A percentile compares a stretch with the other conserved stretches of the same genome.
phyloP scores from a whole-genome alignment of 2,113 vertebrate species.

The Collichthys lucidus region DNA sequence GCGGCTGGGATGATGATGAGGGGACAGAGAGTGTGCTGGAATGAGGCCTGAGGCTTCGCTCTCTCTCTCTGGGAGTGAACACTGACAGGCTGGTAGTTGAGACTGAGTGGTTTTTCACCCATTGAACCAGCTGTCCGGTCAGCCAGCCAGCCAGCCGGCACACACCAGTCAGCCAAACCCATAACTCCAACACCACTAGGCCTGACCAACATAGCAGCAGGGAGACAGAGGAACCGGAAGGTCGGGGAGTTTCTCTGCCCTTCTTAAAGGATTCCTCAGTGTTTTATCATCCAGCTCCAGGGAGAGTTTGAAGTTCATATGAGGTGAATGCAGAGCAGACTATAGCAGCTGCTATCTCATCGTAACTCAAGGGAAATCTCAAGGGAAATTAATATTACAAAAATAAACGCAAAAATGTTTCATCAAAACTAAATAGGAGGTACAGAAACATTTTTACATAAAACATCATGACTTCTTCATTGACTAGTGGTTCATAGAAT shows the following conservation, averaged over 20 bases:
- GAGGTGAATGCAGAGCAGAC: slow-evolving; percentile 39
- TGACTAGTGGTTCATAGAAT: slow-evolving; percentile 1
- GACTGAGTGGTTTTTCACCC: slow-evolving; percentile 54
- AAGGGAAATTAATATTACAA: slow-evolving; percentile 18
- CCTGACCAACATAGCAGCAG: slow-evolving; percentile 63
- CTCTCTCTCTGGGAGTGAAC: slow-evolving; percentile 52
- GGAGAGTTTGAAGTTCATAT: slow-evolving; percentile 42
- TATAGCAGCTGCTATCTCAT: slow-evolving; percentile 21
- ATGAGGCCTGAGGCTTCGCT: slow-evolving; percentile 60
- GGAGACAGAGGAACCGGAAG: slow-evolving; percentile 56
- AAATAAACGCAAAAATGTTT: background rate
- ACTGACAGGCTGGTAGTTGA: slow-evolving; percentile 55
- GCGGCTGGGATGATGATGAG: slow-evolving; percentile 62
- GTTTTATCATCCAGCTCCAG: slow-evolving; percentile 44
- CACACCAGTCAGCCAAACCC: slow-evolving; percentile 62
- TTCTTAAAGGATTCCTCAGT: slow-evolving; percentile 36
- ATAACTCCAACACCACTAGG: slow-evolving; percentile 58
- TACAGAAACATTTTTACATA: background rate
- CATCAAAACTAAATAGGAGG: background rate
- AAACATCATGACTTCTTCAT: background rate
- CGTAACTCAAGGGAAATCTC: background rate
- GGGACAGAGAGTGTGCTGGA: slow-evolving; percentile 62
- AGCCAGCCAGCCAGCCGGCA: slow-evolving; percentile 51
- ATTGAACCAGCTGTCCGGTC: slow-evolving; percentile 57
- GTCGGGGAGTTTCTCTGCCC: slow-evolving; percentile 73